Percentiles rank a stretch among this genome's conserved stretches.
These are phyloP conservation scores for Chrysolina oricalcia DNA, from an alignment of 2,888 invertebrate species.

Conservation along the genomic window DNA sequence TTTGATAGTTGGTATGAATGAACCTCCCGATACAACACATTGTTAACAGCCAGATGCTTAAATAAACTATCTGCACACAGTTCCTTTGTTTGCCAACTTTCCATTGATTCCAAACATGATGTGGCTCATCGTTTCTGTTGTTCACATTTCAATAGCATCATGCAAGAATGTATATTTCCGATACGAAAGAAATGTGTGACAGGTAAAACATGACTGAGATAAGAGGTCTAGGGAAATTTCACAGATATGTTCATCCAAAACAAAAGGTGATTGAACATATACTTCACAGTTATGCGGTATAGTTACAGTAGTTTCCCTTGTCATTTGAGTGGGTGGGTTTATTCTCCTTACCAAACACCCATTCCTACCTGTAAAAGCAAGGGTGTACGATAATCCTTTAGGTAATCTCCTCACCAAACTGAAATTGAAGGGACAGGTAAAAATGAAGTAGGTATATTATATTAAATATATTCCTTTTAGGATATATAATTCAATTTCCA, in stretches of 20 bases:
- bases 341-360: no score
- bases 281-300: not conserved
- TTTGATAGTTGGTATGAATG: no score
- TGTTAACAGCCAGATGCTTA: no score
- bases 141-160: not conserved
- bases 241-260: not conserved
- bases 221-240: not conserved
- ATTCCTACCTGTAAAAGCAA: no score
- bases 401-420: no score
- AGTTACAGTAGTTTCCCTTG: not conserved
- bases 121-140: not conserved
- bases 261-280: not conserved
- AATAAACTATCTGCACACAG: not conserved
- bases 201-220: not conserved
- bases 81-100: constrained; percentile 1
- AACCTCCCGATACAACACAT: no score
- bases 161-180: not conserved
- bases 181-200: not conserved
- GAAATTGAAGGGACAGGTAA: no score
- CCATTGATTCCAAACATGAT: constrained; percentile 2
- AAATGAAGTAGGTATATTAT: no score
- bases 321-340: not conserved
- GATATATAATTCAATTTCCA: no score
- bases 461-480: no score
- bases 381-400: no score